These are phyloP conservation scores for Phymorhynchus buccinoides DNA, from an alignment of 1,140 invertebrate species.

Conservation along the genomic window DNA sequence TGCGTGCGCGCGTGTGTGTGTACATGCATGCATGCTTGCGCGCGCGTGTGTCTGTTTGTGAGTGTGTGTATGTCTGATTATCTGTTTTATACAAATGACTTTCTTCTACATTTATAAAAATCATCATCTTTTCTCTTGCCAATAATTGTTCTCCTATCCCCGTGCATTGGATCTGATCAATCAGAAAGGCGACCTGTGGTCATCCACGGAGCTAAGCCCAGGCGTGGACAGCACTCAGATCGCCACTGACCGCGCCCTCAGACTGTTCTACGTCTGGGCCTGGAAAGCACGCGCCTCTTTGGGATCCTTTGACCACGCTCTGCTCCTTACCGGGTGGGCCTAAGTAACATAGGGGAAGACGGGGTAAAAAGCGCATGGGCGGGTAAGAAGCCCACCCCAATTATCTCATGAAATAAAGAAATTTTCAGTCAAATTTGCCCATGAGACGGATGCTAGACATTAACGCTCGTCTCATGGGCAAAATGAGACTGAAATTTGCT, in stretches of 20 bases:
- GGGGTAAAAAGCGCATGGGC: no score
- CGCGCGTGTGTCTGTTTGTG: conserved; percentile 1
- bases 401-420: no score
- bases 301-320: conserved; percentile 28
- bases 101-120: no score
- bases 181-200: conserved; percentile 28
- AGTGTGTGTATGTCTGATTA: neutral
- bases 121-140: no score
- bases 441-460: no score
- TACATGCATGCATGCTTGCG: neutral
- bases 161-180: no score
- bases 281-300: neutral
- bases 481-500: no score
- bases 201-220: neutral
- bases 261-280: conserved; percentile 25
- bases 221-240: conserved; percentile 9
- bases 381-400: no score
- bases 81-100: no score
- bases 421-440: no score
- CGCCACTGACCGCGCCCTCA: conserved; percentile 21
- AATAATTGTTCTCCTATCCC: no score
- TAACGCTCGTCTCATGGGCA: no score
- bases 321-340: conserved; percentile 19
- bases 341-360: neutral
- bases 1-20: neutral